Evolutionary conservation across 2,888 invertebrate genomes (phyloP), one percentile per base, ranked within the genome.

Genomic region (Melinopterus prodromus): DNA sequence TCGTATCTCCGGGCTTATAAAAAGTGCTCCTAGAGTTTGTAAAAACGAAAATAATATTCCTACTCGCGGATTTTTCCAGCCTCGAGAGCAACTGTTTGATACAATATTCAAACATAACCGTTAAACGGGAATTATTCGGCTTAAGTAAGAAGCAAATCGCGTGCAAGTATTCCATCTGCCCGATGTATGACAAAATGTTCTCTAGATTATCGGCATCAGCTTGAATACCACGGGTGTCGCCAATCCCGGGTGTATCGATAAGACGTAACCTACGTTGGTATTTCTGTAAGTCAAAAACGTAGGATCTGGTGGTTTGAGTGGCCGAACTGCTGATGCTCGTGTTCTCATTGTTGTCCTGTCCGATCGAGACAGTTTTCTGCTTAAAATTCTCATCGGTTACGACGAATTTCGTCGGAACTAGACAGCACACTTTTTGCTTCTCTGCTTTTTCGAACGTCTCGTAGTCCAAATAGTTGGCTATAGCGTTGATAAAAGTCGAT

Each of bases 301-400:
- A 96, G 95, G 79, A 94, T 93, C 14, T 96, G 95, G 88, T 75
- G 35, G 78, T 76, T 79, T 83, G 83, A 5, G 84, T 84, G 16
- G 83, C 83, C 1, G 84, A 84, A 70, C 75, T 81, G 6, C 83
- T 82, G 14, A 82, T 37, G 71, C 82, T 77, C 9, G 76, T 70
- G 53, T 80, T 80, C 53, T 84, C 82, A 79, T 88, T 87, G 9
- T 78, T 71, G 53, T 83, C 83, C 4, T 82, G 77, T 6, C 86
- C 87, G 36, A 86, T 82, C 37, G 53, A 53, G 53, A 53, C 53
- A 12, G 53, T 53, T 53, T 53, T 53, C 53, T 53, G 9, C 53
- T 53, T 7, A 12, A 53, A 53, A 53, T 74, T 26, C 37, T 35
- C 37, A 35, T 36, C 15, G 14, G 80, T 81, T 1, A 87, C 78